phyloP scores from a whole-genome alignment of 2,113 vertebrate genomes.

The Coptodon bakossiorum region DNA sequence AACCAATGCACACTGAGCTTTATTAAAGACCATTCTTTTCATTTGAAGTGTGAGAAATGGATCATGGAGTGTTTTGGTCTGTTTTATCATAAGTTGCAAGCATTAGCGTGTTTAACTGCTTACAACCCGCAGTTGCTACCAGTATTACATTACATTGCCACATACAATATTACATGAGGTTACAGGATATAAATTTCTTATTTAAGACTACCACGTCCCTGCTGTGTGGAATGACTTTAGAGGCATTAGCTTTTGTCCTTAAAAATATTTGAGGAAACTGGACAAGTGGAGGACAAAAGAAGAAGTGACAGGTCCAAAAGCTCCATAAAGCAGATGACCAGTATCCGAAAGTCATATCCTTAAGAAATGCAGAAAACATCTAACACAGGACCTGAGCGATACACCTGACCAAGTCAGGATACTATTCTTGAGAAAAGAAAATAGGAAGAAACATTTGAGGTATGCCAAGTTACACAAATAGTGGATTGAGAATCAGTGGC shows the following conservation, averaged over 20 bases:
- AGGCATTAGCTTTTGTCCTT: neutral
- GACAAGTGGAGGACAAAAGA: neutral
- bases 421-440: neutral
- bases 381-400: neutral
- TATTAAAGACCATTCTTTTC: neutral
- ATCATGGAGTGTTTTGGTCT: neutral
- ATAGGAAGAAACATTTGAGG: neutral
- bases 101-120: neutral
- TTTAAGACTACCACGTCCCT: neutral
- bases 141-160: neutral
- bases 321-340: neutral
- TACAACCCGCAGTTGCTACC: neutral
- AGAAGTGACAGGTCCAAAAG: neutral
- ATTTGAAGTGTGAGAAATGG: neutral
- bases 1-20: neutral
- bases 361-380: neutral
- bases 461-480: neutral
- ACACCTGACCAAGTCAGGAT: neutral
- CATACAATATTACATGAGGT: neutral
- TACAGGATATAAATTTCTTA: neutral
- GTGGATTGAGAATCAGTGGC: neutral
- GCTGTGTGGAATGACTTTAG: neutral
- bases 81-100: neutral
- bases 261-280: neutral
- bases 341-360: neutral